These are phyloP conservation scores for Leucoraja ocellata DNA, from an alignment of 2,797 vertebrate species.

Conservation along the genomic window DNA sequence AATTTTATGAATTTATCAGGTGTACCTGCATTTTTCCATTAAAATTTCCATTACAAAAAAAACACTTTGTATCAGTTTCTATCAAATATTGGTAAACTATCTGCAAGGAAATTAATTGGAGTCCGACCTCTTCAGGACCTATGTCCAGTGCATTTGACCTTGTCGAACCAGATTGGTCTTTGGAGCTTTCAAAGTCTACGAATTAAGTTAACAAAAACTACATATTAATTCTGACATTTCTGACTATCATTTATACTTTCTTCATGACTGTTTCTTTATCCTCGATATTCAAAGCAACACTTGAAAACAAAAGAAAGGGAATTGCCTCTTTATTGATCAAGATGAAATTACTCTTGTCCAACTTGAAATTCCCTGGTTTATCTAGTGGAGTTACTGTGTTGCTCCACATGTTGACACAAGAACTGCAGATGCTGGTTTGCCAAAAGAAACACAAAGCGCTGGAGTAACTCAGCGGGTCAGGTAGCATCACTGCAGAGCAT, in stretches of 20 bases:
- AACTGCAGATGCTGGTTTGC: no score
- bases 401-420: background rate
- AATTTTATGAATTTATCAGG: background rate
- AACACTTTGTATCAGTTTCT: background rate
- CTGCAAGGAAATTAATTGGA: background rate
- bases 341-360: background rate
- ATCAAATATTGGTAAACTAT: slow-evolving; percentile 20
- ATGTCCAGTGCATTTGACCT: background rate
- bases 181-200: background rate
- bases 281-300: background rate
- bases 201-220: background rate
- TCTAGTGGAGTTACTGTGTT: no score
- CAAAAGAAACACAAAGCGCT: no score
- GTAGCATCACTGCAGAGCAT: no score
- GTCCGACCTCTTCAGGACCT: background rate
- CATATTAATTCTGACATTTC: background rate
- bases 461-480: no score
- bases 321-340: background rate
- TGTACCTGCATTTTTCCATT: background rate
- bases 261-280: background rate
- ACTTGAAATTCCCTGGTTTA: background rate
- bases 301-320: background rate
- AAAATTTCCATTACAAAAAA: background rate
- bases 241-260: background rate
- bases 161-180: background rate